Conservation (phyloP, 1,140 invertebrate species). For the Lanistes nyassanus region DNA sequence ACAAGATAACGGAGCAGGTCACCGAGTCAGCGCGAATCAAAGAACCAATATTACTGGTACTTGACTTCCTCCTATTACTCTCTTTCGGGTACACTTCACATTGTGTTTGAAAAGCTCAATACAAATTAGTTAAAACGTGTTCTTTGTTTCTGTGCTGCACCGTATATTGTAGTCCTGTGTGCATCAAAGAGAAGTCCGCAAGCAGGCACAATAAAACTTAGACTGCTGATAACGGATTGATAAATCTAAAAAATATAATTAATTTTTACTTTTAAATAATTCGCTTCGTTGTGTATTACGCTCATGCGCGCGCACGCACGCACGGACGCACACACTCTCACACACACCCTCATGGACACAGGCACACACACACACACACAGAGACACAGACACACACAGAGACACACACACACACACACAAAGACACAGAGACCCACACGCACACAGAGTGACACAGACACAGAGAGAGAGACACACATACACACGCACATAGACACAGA, state of each 20-base stretch:
- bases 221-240: neutral
- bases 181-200: neutral
- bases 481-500: conserved; percentile 7
- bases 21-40: too few species aligned
- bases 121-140: too few species aligned
- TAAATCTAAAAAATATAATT: neutral
- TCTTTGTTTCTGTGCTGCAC: neutral
- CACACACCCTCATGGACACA: conserved; percentile 1
- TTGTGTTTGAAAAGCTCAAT: too few species aligned
- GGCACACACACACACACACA: conserved; percentile 15
- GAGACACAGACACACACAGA: conserved; percentile 10
- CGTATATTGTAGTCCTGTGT: neutral
- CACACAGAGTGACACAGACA: neutral
- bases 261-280: neutral
- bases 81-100: too few species aligned
- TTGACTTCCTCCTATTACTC: neutral
- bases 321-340: conserved; percentile 8
- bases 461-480: neutral
- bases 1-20: too few species aligned
- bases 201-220: neutral
- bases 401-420: conserved; percentile 17
- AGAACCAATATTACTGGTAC: neutral
- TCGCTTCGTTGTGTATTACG: neutral
- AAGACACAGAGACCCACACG: conserved; percentile 11
- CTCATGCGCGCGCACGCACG: neutral